Evolutionary conservation across 2,888 invertebrate genomes (phyloP), one percentile per base, ranked within the genome.

Genomic region (Chalcosyrphus nemorum): DNA sequence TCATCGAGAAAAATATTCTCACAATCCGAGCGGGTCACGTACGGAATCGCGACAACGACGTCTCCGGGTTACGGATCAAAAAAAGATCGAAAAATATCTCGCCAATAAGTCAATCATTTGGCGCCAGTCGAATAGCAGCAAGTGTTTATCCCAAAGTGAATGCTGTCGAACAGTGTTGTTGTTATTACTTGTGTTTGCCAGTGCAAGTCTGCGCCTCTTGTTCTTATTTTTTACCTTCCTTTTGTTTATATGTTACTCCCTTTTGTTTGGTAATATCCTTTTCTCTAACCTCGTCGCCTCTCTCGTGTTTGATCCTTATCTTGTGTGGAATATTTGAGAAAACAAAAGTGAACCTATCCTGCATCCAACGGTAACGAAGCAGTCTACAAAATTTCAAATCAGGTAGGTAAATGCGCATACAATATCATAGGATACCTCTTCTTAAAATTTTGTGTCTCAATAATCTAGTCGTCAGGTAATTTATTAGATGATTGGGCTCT

Each of bases 371-470:
- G 52, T 29, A 32, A 19, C 65, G 15, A 21, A 50, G 63, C 21
- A 54, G 21, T 7, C 6, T 21, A 43, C 38, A n/a, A n/a, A n/a
- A 52, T 50, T 32, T 7, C n/a, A 11, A 72, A 81, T 35, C 70
- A 81, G 80, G 80, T 81, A 81, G 63, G 70, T 63, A 29, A 38
- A 11, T 11, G 74, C 47, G 54, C n/a, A n/a, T n/a, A n/a, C n/a
- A n/a, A n/a, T n/a, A n/a, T n/a, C n/a, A 72, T 72, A 41, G 21
- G 56, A 63, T 59, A 72, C 52, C 15, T 54, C 24, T 24, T n/a
- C n/a, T 41, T 27, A 29, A 38, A 38, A 71, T 29, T 43, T 66
- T 38, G 9, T 41, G 61, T 61, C 61, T 61, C 9, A 15, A 13
- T 35, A 11, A 59, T 24, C 70, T 35, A 50, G 17, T 45, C 56